A percentile compares a stretch with the other conserved stretches of the same genome.
These are phyloP conservation scores for Holacanthella duospinosa DNA, from an alignment of 2,888 invertebrate species.

Conservation along the genomic window DNA sequence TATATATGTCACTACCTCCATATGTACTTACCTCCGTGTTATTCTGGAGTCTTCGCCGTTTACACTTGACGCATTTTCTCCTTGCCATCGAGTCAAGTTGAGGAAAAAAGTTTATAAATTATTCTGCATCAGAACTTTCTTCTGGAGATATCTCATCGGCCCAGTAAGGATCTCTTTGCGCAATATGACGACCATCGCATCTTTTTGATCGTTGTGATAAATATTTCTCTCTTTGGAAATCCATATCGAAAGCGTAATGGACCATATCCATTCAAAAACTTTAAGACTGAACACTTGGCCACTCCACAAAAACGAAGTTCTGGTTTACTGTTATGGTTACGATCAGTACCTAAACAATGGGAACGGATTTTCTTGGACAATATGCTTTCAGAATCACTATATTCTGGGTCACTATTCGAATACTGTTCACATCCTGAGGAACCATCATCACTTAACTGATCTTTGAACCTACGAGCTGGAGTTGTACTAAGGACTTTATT, in stretches of 20 bases:
- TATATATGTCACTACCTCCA: neutral
- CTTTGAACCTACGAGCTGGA: neutral
- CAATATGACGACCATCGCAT: neutral
- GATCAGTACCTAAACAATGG: neutral
- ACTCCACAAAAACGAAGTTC: neutral
- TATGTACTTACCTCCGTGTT: neutral
- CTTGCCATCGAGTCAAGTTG: neutral
- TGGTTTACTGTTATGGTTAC: neutral
- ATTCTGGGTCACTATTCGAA: neutral
- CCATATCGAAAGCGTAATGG: neutral
- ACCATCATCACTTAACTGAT: neutral
- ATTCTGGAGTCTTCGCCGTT: neutral
- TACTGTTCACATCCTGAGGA: neutral
- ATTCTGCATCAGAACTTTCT: neutral
- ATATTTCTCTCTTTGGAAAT: neutral
- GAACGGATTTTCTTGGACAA: too few relatives aligned
- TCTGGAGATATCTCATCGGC: neutral
- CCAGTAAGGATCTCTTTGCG: neutral
- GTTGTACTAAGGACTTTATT: neutral
- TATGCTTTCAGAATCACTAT: neutral
- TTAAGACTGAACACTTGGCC: neutral
- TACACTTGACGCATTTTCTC: neutral
- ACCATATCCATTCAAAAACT: neutral
- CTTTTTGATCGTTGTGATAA: neutral
- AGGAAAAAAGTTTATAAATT: neutral